Base-by-base conservation (phyloP, 2,888 invertebrate species). In the Villa cingulata region DNA sequence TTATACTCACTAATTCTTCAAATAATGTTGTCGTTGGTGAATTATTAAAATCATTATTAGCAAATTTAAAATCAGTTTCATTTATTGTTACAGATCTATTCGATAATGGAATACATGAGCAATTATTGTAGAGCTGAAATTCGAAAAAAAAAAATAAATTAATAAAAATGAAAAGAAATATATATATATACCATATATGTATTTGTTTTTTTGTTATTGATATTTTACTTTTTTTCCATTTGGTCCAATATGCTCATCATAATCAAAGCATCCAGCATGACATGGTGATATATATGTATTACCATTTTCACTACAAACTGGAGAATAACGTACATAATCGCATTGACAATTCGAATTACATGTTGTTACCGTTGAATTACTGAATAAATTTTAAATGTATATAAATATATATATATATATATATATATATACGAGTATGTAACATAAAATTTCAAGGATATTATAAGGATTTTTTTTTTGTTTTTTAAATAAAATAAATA, bases 201-300 rank as follows among this genome's bases (percentile, higher is more conserved):
- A n/a, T n/a, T n/a, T n/a, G n/a, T n/a, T n/a, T n/a, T n/a, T n/a
- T n/a, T n/a, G n/a, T n/a, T n/a, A n/a, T n/a, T n/a, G n/a, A n/a
- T n/a, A n/a, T 27, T 27, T 50, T 40, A 74, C 70, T 65, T 72
- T 73, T 27, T 65, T 64, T 32, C 72, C 73, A 53, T 72, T 70
- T 4, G 58, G 27, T 0, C 60, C 59, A 12, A 61, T 55, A 18
- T 65, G 64, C 43, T 66, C 73, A 23, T 65, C 64, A 32, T 65
- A 61, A 17, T 61, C 58, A 40, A 64, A 71, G 60, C 86, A 86
- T 6, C 87, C 86, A 18, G 86, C 86, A 61, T 85, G 83, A 60
- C 87, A 87, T 6, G 86, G 81, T 0, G 84, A 85, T 56, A 85
- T 86, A 60, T 77, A 86, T 4, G 81, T 80, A 54, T 76, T 73